phyloP scores from a whole-genome alignment of 2,113 vertebrate genomes.

The Typhlomys cinereus region DNA sequence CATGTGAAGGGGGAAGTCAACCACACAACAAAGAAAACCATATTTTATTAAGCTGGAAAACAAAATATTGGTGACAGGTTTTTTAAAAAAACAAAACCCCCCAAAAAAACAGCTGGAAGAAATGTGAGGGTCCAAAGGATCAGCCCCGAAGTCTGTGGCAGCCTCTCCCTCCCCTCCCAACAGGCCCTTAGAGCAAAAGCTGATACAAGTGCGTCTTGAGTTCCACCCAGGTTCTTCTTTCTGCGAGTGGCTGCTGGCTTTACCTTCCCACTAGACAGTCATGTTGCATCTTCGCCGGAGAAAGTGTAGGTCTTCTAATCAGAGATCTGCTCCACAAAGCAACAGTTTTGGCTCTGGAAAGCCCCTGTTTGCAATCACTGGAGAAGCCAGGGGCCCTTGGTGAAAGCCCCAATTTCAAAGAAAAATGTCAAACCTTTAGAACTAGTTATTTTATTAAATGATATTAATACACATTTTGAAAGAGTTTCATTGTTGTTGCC shows the following conservation, averaged over 20 bases:
- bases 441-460: conserved; percentile 84
- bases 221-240: conserved; percentile 41
- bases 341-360: conserved; percentile 44
- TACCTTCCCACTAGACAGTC: conserved; percentile 44
- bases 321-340: conserved; percentile 26
- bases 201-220: conserved; percentile 46
- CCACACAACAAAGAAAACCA: conserved; percentile 78
- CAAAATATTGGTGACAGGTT: conserved; percentile 50
- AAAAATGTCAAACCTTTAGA: conserved; percentile 81
- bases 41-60: conserved; percentile 80
- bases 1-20: conserved; percentile 66
- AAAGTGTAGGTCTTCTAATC: conserved; percentile 36
- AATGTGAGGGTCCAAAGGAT: background rate
- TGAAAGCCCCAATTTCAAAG: conserved; percentile 76
- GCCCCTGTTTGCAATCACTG: conserved; percentile 62
- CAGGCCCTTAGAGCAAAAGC: background rate
- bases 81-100: too few relatives aligned
- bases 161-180: background rate
- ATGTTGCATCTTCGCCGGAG: conserved; percentile 41
- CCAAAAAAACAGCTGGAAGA: conserved; percentile 18
- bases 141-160: background rate
- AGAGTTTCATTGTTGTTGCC: conserved; percentile 70
- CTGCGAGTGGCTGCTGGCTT: conserved; percentile 39
- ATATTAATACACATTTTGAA: conserved; percentile 81
- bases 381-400: conserved; percentile 59